Evolutionary conservation across 2,888 invertebrate species (phyloP), one percentile per base, ranked within the genome.

Genomic region (Atethmia centrago): DNA sequence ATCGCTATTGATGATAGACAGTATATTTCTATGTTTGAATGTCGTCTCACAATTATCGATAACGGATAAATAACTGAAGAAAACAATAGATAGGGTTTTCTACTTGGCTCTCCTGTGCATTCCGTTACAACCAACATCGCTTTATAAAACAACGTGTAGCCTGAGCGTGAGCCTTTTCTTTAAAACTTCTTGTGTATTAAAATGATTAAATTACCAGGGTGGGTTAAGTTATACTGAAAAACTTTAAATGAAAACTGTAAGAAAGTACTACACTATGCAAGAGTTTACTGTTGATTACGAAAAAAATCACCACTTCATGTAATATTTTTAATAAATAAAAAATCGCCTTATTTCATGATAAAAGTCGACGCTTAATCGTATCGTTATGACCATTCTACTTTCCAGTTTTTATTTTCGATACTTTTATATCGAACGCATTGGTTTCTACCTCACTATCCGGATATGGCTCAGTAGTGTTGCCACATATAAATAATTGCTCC

Each of bases 401-500:
- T 42, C 19, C 45, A 14, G 45, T 28, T 31, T 42, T 21, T 16
- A 47, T 3, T 1, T 9, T 64, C 49, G 65, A 69, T 69, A 28
- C n/a, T 63, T 31, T 40, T 49, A n/a, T 2, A 14, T 21, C 2
- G 10, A 10, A 12, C 5, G 31, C 10, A 28, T 14, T 10, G 1
- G 16, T 56, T 56, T 8, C 31, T 25, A 1, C 21, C 5, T 36
- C 73, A 72, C 73, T 72, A 72, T 28, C 28, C 61, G 61, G 73
- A 72, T 71, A 72, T 73, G 9, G 7, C 36, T 45, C 31, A 14
- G 9, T n/a, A n/a, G 3, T 59, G 72, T 73, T 71, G 53, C 72
- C 72, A 61, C 36, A 28, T 45, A 70, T 25, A 61, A 61, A 53
- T 36, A 42, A 40, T 25, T 21, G 7, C 9, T 31, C 10, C n/a